Evolutionary conservation across 2,113 vertebrate species (phyloP), one percentile per base, ranked within the genome.

Genomic region (Okapia johnstoni): DNA sequence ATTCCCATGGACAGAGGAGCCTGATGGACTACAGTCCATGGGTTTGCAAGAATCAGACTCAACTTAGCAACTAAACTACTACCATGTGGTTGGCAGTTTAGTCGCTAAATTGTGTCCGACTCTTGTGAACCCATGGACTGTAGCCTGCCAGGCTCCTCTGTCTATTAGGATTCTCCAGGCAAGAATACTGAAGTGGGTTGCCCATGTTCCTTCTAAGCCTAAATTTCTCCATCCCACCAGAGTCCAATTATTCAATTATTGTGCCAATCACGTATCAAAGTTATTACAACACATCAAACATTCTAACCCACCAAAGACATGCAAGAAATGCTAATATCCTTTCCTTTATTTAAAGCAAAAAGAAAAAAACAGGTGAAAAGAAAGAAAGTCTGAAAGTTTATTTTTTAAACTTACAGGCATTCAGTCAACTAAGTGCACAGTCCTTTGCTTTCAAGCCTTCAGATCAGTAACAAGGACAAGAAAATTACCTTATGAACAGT

Each of bases 211-310:
- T 40, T 70, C 66, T 61, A 54, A 96, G 6, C 13, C 6, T 61
- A 79, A 52, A 7, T 88, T 58, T 93, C 58, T 70, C 81, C 15
- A 60, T 28, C 81, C 52, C 15, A 52, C 3, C 13, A 84, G 30
- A 48, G n/a, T 36, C 23, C 26, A 61, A n/a, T 84, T 92, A 88
- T 30, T 88, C 26, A 61, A n/a, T 84, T 92, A 88, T 30, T 88
- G 4, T 36, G 55, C 88, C 25, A 84, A 88, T 12, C 55, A 93
- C 33, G 0, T 48, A 25, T 50, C 52, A 23, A 36, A 50, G 1
- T 76, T 84, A 61, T 84, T 76, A 63, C 0, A 55, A 28, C 30
- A 43, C 25, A 23, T n/a, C 61, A 54, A 83, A 76, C 88, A 9
- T 13, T 52, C 52, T 93, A 23, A 73, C 28, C 58, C 19, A 55